These are phyloP conservation scores for Prenolepis imparis DNA, from an alignment of 2,888 invertebrate genomes.

Conservation along the genomic window DNA sequence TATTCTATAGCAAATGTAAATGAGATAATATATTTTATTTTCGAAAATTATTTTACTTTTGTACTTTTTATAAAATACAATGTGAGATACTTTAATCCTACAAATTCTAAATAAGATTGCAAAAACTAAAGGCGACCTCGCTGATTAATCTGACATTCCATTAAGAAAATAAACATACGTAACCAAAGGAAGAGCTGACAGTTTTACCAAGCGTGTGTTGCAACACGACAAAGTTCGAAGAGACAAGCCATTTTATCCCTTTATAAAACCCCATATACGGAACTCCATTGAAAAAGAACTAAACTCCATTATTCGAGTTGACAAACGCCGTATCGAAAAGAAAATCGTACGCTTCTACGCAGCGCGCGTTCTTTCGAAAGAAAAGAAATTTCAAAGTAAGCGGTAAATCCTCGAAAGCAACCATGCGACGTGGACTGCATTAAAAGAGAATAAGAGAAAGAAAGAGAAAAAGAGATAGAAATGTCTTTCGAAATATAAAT, in stretches of 20 bases:
- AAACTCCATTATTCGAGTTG: slow-evolving; percentile 67
- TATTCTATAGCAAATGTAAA: not conserved
- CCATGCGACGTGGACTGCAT: slow-evolving; percentile 20
- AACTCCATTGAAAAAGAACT: slow-evolving; percentile 39
- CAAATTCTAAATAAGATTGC: not conserved
- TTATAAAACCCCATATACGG: not conserved
- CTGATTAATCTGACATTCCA: slow-evolving; percentile 8
- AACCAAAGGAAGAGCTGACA: not conserved
- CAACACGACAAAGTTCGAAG: slow-evolving; percentile 1
- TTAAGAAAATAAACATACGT: slow-evolving; percentile 23
- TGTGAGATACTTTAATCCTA: not conserved
- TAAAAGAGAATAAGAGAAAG: slow-evolving; percentile 24
- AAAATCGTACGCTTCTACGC: slow-evolving; percentile 47
- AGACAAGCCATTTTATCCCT: not conserved
- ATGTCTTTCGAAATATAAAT: slow-evolving; percentile 79
- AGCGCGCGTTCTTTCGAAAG: slow-evolving; percentile 61
- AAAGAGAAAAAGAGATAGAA: slow-evolving; percentile 34
- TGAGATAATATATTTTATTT: not conserved
- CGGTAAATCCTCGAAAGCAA: slow-evolving; percentile 64
- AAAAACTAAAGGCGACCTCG: not conserved
- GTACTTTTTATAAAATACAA: not conserved
- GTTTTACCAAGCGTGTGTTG: not conserved
- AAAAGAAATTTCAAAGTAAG: slow-evolving; percentile 58
- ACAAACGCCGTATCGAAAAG: slow-evolving; percentile 55
- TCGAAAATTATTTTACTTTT: not conserved